Conservation (phyloP, 2,113 vertebrate genomes). For the Cyanocitta stelleri region DNA sequence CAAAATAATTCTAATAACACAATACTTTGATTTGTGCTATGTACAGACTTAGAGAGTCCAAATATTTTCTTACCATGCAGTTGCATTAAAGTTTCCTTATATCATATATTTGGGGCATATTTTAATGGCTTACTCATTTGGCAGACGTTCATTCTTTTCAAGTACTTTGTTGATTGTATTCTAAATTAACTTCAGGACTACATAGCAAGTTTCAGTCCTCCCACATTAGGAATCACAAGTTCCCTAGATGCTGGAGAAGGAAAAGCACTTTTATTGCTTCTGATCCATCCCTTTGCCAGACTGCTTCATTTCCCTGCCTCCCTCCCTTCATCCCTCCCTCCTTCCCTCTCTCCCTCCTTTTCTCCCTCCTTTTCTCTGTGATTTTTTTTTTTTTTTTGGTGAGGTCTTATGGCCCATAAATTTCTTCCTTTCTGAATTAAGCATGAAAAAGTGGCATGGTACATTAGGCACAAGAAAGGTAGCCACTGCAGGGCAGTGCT, state of each 20-base stretch:
- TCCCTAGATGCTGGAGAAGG: neutral
- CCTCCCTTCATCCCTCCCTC: neutral
- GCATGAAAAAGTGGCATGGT: neutral
- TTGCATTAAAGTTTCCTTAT: neutral
- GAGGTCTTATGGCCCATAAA: neutral
- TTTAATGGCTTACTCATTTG: neutral
- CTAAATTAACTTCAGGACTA: slow-evolving; percentile 4
- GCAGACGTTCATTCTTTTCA: neutral
- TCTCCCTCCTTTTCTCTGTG: neutral
- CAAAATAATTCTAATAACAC: slow-evolving; percentile 1
- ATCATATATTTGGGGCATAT: neutral
- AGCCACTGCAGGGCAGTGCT: neutral
- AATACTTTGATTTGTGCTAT: neutral
- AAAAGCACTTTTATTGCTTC: neutral
- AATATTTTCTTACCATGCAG: neutral
- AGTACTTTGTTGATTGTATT: neutral
- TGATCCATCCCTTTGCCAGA: neutral
- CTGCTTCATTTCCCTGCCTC: neutral
- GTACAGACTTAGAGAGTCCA: neutral
- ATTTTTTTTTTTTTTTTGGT: neutral
- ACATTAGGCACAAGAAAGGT: neutral
- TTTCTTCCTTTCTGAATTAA: neutral
- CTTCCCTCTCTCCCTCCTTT: neutral
- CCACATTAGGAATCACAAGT: neutral
- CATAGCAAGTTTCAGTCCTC: neutral